These are phyloP conservation scores for Formica aserva DNA, from an alignment of 2,888 invertebrate species.

Conservation along the genomic window DNA sequence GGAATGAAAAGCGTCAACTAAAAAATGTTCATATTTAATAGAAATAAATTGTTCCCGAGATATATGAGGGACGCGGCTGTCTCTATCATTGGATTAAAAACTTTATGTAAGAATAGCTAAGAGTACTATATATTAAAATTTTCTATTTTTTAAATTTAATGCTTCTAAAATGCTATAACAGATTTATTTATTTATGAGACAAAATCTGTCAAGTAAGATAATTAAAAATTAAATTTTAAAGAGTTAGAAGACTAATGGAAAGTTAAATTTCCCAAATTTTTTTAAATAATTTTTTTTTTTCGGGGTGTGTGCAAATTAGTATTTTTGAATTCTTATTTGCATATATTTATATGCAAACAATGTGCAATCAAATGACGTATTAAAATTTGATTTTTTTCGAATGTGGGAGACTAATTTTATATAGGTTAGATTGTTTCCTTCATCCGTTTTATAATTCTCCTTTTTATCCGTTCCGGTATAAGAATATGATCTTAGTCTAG, in stretches of 20 bases:
- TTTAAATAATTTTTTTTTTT: not conserved
- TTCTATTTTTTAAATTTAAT: not conserved
- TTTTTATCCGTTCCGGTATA: slow-evolving; percentile 38
- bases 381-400: not conserved
- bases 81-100: not conserved
- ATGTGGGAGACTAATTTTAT: slow-evolving; percentile 14
- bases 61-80: not conserved
- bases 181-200: not conserved
- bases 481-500: slow-evolving; percentile 32
- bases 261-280: not conserved
- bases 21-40: slow-evolving; percentile 43
- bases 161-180: not conserved
- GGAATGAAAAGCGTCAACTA: slow-evolving; percentile 7
- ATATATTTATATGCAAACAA: no score
- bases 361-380: no score
- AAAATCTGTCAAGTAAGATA: not conserved
- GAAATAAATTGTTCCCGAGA: slow-evolving; percentile 24
- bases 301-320: not conserved
- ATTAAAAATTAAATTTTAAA: no score
- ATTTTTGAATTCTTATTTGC: no score
- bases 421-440: slow-evolving; percentile 14
- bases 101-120: not conserved
- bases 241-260: no score
- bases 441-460: slow-evolving; percentile 30
- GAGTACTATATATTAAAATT: not conserved